Evolutionary conservation across 2,797 vertebrate species (phyloP), one percentile per base, ranked within the genome.

Genomic region (Moxostoma hubbsi): DNA sequence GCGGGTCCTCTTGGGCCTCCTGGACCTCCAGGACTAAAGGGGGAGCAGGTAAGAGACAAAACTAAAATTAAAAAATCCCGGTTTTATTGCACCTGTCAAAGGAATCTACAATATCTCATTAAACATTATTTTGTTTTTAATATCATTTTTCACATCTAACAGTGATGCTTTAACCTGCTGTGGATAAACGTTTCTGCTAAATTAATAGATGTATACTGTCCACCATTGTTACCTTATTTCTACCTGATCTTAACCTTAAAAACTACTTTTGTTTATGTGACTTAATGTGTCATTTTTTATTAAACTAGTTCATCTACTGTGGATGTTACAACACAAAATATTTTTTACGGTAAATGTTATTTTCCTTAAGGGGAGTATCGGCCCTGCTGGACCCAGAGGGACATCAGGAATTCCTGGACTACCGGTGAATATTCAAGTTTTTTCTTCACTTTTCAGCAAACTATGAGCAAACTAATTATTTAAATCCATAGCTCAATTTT

Each of bases 41-140:
- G 96, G 55, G 92, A 94, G 43, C 93, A 95, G 95, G 96, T 96
- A 90, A 77, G 36, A 0, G 2, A 24, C 4, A 53, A 67, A 79
- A 16, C 4, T 55, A 46, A 18, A 57, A 59, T 36, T 4, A 36
- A 36, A 36, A 36, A 36, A 36, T 36, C 36, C 36, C 36, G 0
- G 57, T n/a, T 15, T 15, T 59, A 18, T 59, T 36, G 36, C 36
- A 36, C 36, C 4, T 36, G 36, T 36, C 57, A 59, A 16, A 59
- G 1, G 36, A 36, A 36, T 36, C 36, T 36, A 2, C 36, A 36
- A 36, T 36, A 36, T 36, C 36, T 36, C 36, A 36, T 36, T 36
- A 36, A 36, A 36, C 36, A 4, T 36, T 36, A 36, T 36, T 36
- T 36, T 36, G 36, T 36, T 36, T 36, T 36, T 36, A 36, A 36